A percentile compares a stretch with the other conserved stretches of the same genome.
Conservation (phyloP, 2,797 vertebrate genomes). For the Ciconia nigra region DNA sequence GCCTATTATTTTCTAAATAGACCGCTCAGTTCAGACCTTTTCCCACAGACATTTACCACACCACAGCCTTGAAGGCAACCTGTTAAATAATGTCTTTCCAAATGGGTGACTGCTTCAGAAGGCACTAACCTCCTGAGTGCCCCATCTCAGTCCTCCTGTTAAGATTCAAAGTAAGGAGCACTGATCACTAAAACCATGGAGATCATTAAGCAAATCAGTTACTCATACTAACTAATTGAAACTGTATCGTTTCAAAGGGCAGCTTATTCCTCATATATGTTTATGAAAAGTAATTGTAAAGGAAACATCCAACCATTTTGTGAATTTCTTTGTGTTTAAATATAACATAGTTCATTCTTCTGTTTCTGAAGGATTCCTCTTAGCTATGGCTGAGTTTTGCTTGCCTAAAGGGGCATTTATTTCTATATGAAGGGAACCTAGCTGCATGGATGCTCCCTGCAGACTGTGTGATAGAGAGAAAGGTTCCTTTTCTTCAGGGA, state of each 20-base stretch:
- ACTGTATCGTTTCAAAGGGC: not conserved
- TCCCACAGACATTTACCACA: not conserved
- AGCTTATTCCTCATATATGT: not conserved
- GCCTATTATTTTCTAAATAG: not conserved
- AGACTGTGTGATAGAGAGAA: not conserved
- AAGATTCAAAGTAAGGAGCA: not conserved
- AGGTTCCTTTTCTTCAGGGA: not conserved
- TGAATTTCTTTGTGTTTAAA: not conserved
- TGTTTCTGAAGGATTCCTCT: not conserved
- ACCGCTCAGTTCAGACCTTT: not conserved
- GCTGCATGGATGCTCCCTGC: not conserved
- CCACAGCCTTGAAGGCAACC: not conserved
- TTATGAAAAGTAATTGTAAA: not conserved
- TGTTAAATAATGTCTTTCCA: not conserved
- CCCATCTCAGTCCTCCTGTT: not conserved
- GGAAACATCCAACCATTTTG: not conserved
- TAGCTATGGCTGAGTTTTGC: not conserved
- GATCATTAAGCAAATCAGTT: not conserved
- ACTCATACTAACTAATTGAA: not conserved
- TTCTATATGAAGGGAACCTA: not conserved
- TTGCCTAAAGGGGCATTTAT: not conserved
- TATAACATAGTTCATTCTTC: not conserved
- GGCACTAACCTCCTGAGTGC: not conserved
- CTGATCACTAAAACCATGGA: not conserved
- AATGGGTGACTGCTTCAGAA: not conserved